phyloP scores from a whole-genome alignment of 2,113 vertebrate genomes.

The Callocephalon fimbriatum region DNA sequence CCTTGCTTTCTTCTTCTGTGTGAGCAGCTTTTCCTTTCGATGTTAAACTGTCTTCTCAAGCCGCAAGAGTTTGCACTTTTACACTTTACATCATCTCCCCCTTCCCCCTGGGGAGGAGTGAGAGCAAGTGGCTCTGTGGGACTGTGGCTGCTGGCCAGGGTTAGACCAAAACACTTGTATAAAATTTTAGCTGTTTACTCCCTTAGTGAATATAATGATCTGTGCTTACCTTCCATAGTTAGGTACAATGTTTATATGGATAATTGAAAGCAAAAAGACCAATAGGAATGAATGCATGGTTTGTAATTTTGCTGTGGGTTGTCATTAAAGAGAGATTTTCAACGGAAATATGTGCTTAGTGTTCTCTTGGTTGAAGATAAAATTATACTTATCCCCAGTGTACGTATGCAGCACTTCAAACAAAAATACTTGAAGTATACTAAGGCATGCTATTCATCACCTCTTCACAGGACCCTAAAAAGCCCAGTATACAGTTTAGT shows the following conservation, averaged over 20 bases:
- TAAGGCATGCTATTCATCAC: neutral
- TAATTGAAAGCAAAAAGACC: neutral
- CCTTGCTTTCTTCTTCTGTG: neutral
- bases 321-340: neutral
- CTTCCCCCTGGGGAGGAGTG: fast-evolving
- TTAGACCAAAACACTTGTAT: neutral
- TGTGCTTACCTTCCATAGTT: neutral
- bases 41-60: neutral
- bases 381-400: neutral
- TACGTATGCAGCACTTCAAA: neutral
- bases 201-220: neutral
- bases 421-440: neutral
- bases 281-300: neutral
- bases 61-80: neutral
- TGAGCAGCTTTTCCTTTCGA: fast-evolving
- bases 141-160: neutral
- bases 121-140: neutral
- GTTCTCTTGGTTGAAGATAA: neutral
- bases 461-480: neutral
- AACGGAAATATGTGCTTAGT: neutral
- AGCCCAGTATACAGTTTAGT: neutral
- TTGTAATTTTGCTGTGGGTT: neutral
- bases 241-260: neutral
- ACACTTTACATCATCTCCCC: neutral
- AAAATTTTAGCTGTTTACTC: neutral